Evolutionary conservation across 2,113 vertebrate genomes (phyloP).

Genomic region (Eleginops maclovinus): DNA sequence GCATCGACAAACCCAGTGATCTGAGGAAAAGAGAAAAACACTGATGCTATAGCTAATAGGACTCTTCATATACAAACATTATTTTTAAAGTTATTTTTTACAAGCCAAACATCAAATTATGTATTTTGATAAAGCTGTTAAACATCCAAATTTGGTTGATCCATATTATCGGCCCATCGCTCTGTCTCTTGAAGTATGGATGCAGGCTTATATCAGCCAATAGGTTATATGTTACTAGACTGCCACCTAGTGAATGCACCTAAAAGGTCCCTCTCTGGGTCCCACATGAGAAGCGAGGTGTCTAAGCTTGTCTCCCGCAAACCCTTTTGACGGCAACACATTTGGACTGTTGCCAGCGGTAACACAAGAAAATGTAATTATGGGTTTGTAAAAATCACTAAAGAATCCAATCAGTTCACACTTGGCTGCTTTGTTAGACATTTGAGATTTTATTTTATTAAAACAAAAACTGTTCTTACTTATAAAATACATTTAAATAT

Average conservation of each 20-base stretch:
- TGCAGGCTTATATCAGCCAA: constrained; percentile 47
- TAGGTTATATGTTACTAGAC: constrained; percentile 79
- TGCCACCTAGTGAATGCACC: constrained; percentile 84
- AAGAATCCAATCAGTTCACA: constrained; percentile 20
- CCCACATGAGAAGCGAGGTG: constrained; percentile 38
- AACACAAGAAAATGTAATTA: constrained; percentile 7
- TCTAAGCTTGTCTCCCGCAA: constrained; percentile 27
- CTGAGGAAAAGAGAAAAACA: constrained; percentile 21
- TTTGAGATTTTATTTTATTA: constrained; percentile 10
- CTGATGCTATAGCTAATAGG: constrained; percentile 2
- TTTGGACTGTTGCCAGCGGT: constrained; percentile 31
- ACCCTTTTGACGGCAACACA: constrained; percentile 33
- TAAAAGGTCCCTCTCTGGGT: constrained; percentile 31
- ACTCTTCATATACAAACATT: constrained; percentile 13
- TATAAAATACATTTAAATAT: constrained; percentile 2
- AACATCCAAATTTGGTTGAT: constrained; percentile 61
- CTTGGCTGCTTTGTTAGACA: constrained; percentile 15
- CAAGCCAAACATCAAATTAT: constrained; percentile 40
- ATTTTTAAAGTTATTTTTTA: constrained; percentile 7
- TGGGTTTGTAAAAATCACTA: constrained; percentile 19
- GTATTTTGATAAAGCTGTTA: constrained; percentile 54
- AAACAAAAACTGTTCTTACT: neutral
- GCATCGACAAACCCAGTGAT: constrained; percentile 36
- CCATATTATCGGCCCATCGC: constrained; percentile 64
- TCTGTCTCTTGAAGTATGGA: constrained; percentile 51